Evolutionary conservation across 1,140 invertebrate species (phyloP).

Genomic region (Heliconius nattereri): DNA sequence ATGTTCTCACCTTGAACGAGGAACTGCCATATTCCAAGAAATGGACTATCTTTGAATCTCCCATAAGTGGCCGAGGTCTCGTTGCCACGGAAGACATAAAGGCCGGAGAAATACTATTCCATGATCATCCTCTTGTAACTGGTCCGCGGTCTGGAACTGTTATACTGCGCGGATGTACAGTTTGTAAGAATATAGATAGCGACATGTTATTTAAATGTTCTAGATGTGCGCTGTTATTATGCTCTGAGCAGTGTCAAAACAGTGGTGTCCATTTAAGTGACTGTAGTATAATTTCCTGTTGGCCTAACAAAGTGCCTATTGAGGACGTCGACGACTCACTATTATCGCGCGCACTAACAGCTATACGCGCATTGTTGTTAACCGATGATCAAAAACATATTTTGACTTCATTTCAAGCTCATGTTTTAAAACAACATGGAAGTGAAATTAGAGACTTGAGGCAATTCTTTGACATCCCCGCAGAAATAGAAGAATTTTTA

Average conservation of each 20-base stretch:
- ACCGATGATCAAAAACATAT: conserved; percentile 80
- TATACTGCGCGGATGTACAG: conserved; percentile 80
- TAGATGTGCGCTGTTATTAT: conserved; percentile 83
- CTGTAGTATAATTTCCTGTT: conserved; percentile 82
- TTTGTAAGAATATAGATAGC: conserved; percentile 80
- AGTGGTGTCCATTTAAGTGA: conserved; percentile 81
- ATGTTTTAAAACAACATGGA: conserved; percentile 80
- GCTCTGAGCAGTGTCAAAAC: conserved; percentile 82
- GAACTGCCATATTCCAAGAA: conserved; percentile 52
- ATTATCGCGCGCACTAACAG: conserved; percentile 79
- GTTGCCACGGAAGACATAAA: conserved; percentile 84
- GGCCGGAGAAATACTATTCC: conserved; percentile 85
- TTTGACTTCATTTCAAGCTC: conserved; percentile 82
- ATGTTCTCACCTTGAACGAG: conserved; percentile 48
- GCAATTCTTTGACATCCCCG: conserved; percentile 80
- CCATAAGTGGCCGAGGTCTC: conserved; percentile 84
- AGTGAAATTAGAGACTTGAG: conserved; percentile 83
- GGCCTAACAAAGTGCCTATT: conserved; percentile 77
- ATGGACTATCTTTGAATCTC: conserved; percentile 80
- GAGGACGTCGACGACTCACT: conserved; percentile 78
- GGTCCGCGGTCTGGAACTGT: conserved; percentile 82
- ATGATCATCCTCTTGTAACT: conserved; percentile 84
- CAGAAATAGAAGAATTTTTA: conserved; percentile 84
- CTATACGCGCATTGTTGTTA: conserved; percentile 83
- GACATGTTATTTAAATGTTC: conserved; percentile 78